phyloP scores from a whole-genome alignment of 2,888 invertebrate species.

The Pyralis farinalis region DNA sequence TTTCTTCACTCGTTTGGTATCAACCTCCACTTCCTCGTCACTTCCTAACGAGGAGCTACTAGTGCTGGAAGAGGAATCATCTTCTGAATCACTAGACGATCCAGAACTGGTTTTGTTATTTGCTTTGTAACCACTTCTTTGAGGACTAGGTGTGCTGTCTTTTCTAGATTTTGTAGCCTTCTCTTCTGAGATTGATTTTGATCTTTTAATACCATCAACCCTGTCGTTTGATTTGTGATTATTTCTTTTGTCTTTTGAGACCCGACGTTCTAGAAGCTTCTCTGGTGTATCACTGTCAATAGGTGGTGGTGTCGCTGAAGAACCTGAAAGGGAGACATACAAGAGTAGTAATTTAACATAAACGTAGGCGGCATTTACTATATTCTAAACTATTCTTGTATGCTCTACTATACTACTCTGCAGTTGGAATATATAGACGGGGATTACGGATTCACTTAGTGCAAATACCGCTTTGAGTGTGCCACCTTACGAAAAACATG shows the following conservation, averaged over 20 bases:
- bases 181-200: constrained; percentile 55
- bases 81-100: constrained; percentile 62
- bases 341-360: no score
- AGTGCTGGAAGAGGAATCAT: constrained; percentile 49
- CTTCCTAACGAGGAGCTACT: constrained; percentile 47
- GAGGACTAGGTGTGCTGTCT: constrained; percentile 57
- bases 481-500: no score
- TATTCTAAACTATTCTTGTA: no score
- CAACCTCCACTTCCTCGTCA: constrained; percentile 39
- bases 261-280: constrained; percentile 48
- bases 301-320: constrained; percentile 62
- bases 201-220: constrained; percentile 48
- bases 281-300: constrained; percentile 59
- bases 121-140: constrained; percentile 33
- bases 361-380: no score
- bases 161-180: constrained; percentile 50
- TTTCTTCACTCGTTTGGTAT: constrained; percentile 47
- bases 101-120: constrained; percentile 60
- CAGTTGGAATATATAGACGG: no score
- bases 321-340: constrained; percentile 44
- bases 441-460: no score
- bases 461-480: no score
- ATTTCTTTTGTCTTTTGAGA: constrained; percentile 53
- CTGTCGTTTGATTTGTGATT: constrained; percentile 54
- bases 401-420: no score